These are phyloP conservation scores for Corythornis vintsioides DNA, from an alignment of 2,113 vertebrate species.

Conservation along the genomic window DNA sequence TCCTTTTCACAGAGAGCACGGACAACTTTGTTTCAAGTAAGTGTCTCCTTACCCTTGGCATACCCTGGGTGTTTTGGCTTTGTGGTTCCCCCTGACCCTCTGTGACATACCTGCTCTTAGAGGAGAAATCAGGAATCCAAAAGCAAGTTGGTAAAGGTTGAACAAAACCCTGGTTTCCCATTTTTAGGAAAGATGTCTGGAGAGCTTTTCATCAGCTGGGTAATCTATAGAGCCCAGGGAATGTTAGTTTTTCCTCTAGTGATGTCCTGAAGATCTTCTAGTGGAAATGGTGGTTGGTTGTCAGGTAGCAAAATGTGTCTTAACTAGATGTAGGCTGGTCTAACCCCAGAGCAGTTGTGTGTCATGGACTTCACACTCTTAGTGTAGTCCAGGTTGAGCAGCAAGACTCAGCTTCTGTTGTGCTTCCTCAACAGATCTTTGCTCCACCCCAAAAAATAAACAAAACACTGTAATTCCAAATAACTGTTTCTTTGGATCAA, in stretches of 20 bases:
- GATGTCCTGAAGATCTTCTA: background rate
- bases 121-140: background rate
- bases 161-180: background rate
- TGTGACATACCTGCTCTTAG: background rate
- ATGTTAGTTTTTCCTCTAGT: background rate
- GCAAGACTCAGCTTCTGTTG: background rate
- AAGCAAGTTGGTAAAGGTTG: background rate
- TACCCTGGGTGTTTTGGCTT: background rate
- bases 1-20: conserved; percentile 77
- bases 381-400: background rate
- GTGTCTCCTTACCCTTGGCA: conserved; percentile 46
- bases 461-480: background rate
- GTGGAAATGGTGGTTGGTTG: background rate
- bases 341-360: background rate
- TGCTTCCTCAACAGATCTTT: background rate
- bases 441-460: background rate
- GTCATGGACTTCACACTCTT: background rate
- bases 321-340: background rate
- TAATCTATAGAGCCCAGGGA: background rate
- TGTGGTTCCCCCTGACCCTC: background rate
- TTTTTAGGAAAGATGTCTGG: background rate
- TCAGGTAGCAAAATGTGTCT: background rate
- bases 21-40: conserved; percentile 83
- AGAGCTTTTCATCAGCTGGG: background rate
- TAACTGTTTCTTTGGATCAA: background rate